These are phyloP conservation scores for Mythimna ferrago DNA, from an alignment of 2,888 invertebrate species.

Conservation along the genomic window DNA sequence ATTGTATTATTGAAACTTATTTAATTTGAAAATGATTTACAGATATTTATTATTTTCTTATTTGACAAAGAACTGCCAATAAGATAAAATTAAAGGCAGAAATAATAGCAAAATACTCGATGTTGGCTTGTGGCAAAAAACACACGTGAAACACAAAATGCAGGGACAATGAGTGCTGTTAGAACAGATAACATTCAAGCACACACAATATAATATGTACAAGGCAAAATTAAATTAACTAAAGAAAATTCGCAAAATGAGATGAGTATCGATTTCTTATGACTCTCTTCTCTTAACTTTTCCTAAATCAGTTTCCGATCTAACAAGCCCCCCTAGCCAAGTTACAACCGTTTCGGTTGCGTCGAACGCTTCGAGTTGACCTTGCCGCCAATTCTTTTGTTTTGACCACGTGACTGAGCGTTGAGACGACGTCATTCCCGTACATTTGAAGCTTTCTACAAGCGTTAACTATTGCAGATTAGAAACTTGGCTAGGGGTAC, in stretches of 20 bases:
- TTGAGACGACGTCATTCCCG: too few relatives aligned
- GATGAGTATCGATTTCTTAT: neutral
- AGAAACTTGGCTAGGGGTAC: too few relatives aligned
- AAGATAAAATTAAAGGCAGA: neutral
- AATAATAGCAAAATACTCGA: conserved; percentile 11
- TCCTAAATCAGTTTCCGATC: neutral
- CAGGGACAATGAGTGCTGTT: conserved; percentile 66
- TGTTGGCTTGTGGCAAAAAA: conserved; percentile 53
- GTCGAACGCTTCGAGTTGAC: too few relatives aligned
- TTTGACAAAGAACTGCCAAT: neutral
- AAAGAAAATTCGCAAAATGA: neutral
- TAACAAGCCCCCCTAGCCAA: neutral
- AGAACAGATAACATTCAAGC: conserved; percentile 60
- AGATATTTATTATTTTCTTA: neutral
- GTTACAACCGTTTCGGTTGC: too few relatives aligned
- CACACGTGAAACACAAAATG: conserved; percentile 69
- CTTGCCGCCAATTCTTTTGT: too few relatives aligned
- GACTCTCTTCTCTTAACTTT: neutral
- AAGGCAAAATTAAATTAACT: neutral
- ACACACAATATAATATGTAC: conserved; percentile 46
- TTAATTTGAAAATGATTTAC: neutral
- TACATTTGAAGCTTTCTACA: too few relatives aligned
- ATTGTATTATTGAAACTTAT: neutral
- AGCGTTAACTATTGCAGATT: too few relatives aligned
- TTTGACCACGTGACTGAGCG: too few relatives aligned